These are phyloP conservation scores for Acestrorhynchus altus DNA, from an alignment of 2,797 vertebrate genomes.

Conservation along the genomic window DNA sequence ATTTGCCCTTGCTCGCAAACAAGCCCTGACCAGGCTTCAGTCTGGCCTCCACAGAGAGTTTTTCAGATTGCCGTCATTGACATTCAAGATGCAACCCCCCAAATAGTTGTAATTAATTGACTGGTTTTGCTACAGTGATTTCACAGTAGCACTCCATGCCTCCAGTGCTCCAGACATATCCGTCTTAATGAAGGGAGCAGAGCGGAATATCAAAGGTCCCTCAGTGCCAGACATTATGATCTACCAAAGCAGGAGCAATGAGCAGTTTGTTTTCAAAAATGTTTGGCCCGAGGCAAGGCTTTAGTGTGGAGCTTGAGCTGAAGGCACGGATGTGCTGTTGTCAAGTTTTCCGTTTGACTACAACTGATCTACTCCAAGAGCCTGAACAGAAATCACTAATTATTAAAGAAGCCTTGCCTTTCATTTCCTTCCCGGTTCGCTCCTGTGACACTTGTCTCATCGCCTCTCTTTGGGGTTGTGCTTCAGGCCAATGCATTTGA, in stretches of 20 bases:
- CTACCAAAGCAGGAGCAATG: constrained; percentile 23
- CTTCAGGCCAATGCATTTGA: not conserved
- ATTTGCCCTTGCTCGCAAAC: not conserved
- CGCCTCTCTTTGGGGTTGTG: not conserved
- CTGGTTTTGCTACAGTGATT: constrained; percentile 54
- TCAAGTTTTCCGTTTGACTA: not conserved
- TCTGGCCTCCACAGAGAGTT: constrained; percentile 40
- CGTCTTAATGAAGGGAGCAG: constrained; percentile 24
- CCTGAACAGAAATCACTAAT: constrained; percentile 34
- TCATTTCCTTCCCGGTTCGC: constrained; percentile 9
- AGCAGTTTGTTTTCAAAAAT: constrained; percentile 16
- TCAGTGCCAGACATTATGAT: constrained; percentile 18
- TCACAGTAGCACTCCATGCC: constrained; percentile 39
- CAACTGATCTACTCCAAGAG: constrained; percentile 5
- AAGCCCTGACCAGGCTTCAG: constrained; percentile 35
- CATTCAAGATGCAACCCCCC: constrained; percentile 42
- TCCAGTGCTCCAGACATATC: constrained; percentile 21
- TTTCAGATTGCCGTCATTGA: constrained; percentile 32
- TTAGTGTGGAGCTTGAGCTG: constrained; percentile 1
- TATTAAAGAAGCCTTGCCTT: constrained; percentile 23
- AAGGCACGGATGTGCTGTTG: constrained; percentile 19
- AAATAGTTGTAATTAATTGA: constrained; percentile 64
- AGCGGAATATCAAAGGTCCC: constrained; percentile 24
- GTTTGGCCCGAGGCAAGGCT: constrained; percentile 22
- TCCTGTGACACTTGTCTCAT: constrained; percentile 13